Evolutionary conservation across 2,888 invertebrate genomes (phyloP), one percentile per base, ranked within the genome.

Genomic region (Dryococelus australis): DNA sequence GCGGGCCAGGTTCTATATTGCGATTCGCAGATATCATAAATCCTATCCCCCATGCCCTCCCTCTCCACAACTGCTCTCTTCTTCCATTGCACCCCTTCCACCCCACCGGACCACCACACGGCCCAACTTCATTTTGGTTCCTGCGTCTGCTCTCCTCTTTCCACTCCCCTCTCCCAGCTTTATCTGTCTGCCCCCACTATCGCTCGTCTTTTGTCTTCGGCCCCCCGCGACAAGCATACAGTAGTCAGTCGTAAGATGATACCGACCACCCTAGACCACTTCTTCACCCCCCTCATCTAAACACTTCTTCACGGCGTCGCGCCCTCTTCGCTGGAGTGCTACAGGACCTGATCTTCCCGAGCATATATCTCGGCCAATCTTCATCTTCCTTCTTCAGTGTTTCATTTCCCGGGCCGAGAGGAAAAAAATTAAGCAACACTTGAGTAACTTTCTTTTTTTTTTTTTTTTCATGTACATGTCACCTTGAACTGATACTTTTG

Each of bases 1-100:
- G 28, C 65, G 53, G 35, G 79, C 78, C 78, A 78, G 35, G 86
- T 86, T 83, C 86, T 83, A 86, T 51, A 86, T 86, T 83, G 86
- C 84, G 83, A 83, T 86, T 53, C 83, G 83, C 65, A 53, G 86
- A 84, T 28, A 53, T 83, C 81, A 86, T 86, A 86, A 86, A 86
- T 86, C 83, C 20, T 24, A 26, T 35, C 13, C 35, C 83, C 83
- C 28, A 35, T 26, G 5, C 80, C 80, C 80, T 80, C 80, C 80
- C 5, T 10, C 80, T 80, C 28, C n/a, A 13, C n/a, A 24, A 80
- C 80, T 24, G 28, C 83, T 35, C 65, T 24, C 65, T 51, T 43
- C 35, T 85, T 85, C 47, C 85, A 35, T 85, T 43, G 6, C 16
- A 5, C 47, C 43, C 16, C 47, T 43, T 13, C 43, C 84, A 35